A percentile compares a stretch with the other conserved stretches of the same genome.
Conservation (phyloP, 2,888 invertebrate species). For the Holacanthella duospinosa region DNA sequence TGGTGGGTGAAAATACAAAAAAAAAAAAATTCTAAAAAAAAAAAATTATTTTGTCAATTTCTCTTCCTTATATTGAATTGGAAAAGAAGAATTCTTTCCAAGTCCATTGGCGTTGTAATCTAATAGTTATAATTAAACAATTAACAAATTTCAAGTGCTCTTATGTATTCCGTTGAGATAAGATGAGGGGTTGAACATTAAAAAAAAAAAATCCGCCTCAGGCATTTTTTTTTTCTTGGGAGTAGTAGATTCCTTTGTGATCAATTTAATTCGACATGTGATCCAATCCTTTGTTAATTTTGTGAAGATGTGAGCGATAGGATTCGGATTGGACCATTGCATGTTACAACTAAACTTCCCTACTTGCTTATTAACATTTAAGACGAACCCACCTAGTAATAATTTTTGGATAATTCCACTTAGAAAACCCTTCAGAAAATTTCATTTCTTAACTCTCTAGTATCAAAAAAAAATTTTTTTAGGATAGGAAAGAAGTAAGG, state of each 20-base stretch:
- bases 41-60: background rate
- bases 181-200: background rate
- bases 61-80: too few species aligned
- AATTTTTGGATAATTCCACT: too few species aligned
- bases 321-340: too few species aligned
- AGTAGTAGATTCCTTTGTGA: background rate
- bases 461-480: too few species aligned
- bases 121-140: background rate
- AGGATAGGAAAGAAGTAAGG: too few species aligned
- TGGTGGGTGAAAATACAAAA: background rate
- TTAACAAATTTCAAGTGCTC: background rate
- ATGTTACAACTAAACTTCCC: background rate
- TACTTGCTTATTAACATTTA: too few species aligned
- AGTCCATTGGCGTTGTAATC: background rate
- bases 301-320: background rate
- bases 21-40: background rate
- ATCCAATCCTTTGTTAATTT: background rate
- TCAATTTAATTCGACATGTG: background rate
- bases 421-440: background rate
- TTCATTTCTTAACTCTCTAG: too few species aligned
- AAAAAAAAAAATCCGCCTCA: background rate
- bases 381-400: too few species aligned
- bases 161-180: background rate
- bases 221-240: background rate
- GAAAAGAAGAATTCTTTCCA: background rate